These are phyloP conservation scores for Stichodactyla mertensii DNA, from an alignment of 64 coral and sea anemone genomes.

Conservation along the genomic window DNA sequence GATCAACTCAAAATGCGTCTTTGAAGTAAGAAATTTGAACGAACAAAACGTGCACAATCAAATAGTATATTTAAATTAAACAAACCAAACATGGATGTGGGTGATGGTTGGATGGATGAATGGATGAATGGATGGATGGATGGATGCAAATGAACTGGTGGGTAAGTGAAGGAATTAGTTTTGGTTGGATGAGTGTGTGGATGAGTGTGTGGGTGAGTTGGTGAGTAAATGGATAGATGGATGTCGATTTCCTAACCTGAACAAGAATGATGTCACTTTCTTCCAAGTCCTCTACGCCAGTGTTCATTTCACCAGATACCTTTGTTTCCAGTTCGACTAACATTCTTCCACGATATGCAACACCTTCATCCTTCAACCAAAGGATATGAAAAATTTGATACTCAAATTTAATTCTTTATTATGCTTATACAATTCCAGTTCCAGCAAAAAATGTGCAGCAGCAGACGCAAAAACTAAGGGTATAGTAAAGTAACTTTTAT, in stretches of 20 bases:
- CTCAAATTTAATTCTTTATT: no score
- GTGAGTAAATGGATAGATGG: not conserved
- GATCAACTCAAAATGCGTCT: no score
- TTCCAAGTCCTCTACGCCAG: conserved; percentile 31
- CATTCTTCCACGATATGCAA: conserved; percentile 61
- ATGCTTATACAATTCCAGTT: no score
- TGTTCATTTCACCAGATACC: conserved; percentile 10
- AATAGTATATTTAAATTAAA: no score
- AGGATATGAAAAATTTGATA: not conserved
- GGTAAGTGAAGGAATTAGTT: not conserved
- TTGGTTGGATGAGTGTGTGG: not conserved
- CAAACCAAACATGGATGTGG: no score
- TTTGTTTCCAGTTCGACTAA: conserved; percentile 55
- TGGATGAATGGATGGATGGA: not conserved
- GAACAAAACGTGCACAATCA: no score
- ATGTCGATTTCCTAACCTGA: conserved; percentile 10
- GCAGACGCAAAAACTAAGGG: no score
- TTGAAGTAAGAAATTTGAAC: no score
- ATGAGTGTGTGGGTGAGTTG: not conserved
- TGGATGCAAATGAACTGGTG: not conserved
- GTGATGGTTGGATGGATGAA: not conserved
- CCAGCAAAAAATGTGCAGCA: no score
- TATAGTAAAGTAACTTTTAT: no score
- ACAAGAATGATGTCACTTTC: conserved; percentile 42
- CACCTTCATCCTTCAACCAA: conserved; percentile 56